Base-by-base conservation (phyloP, 2,888 invertebrate species). In the Machimus atricapillus region DNA sequence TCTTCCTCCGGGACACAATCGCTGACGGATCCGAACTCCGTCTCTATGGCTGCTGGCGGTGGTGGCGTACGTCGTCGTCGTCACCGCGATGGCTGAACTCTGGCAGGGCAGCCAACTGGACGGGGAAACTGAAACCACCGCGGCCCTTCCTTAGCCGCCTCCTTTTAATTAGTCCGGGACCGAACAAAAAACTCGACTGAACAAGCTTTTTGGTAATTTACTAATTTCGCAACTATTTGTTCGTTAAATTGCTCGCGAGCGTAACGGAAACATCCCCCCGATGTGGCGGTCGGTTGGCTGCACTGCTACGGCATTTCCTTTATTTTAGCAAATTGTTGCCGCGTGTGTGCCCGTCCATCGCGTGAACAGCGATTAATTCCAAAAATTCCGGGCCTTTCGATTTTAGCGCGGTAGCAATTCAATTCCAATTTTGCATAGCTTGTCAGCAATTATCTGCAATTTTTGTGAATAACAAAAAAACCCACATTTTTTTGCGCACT, bases 121-220 rank as follows among this genome's bases (percentile, higher is more conserved):
- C 40, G 40, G 52, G 52, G n/a, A 52, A n/a, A 7, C n/a, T 16
- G n/a, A 52, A 46, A 5, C 52, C 52, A n/a, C n/a, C n/a, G 3
- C 27, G 23, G 9, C 66, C 31, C 31, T 43, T 58, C 9, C 58
- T n/a, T 73, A 14, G 12, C 58, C 43, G 31, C 83, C 52, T 73
- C n/a, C 37, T 31, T 83, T 83, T 83, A 83, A 83, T 83, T 83
- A 83, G 83, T 81, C 81, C 14, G 14, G 58, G 16, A 8, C 52
- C 1, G 7, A 3, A 73, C 73, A 73, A 83, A 83, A 83, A 83
- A 16, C n/a, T 8, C 23, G 16, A 34, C 40, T 27, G 56, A 52
- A 56, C 43, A 81, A 83, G 40, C 83, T 83, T 83, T 83, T 83
- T 83, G 83, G 83, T 73, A 83, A 83, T 83, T 83, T 83, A 73